Percentiles rank a stretch among this genome's conserved stretches.
These are phyloP conservation scores for Scolanthus callimorphus DNA, from an alignment of 92 coral and sea anemone genomes.

Conservation along the genomic window DNA sequence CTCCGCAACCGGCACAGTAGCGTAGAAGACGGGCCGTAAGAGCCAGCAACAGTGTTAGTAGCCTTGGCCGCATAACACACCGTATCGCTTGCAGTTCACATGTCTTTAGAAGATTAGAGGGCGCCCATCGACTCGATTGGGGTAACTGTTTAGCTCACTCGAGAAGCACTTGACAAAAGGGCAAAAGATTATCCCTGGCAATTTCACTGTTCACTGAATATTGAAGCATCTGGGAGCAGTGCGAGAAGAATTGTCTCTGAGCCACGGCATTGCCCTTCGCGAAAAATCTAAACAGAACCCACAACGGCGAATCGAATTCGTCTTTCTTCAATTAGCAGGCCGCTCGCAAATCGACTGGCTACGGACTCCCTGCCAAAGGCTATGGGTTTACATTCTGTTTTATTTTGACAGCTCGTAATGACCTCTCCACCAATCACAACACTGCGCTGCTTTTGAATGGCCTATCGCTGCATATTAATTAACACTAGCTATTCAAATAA, in stretches of 20 bases:
- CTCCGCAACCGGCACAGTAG: conserved; percentile 30
- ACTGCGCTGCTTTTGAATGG: not conserved
- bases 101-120: conserved; percentile 11
- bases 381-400: conserved; percentile 1
- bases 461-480: too few species aligned
- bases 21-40: conserved; percentile 4
- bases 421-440: not conserved
- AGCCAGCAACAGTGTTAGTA: not conserved
- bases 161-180: conserved; percentile 15
- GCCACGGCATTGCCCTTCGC: conserved; percentile 1
- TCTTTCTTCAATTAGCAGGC: conserved; percentile 30
- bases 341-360: not conserved
- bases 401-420: not conserved
- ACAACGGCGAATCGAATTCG: conserved; percentile 31
- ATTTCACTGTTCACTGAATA: not conserved
- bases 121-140: conserved; percentile 7
- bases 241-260: not conserved
- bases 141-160: conserved; percentile 4
- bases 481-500: too few species aligned
- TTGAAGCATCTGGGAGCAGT: not conserved
- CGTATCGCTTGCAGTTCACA: not conserved
- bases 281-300: conserved; percentile 6
- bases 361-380: not conserved
- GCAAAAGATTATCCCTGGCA: conserved; percentile 1
- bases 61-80: not conserved